phyloP scores from a whole-genome alignment of 1,140 invertebrate species.

The Sminthurides bifidus region DNA sequence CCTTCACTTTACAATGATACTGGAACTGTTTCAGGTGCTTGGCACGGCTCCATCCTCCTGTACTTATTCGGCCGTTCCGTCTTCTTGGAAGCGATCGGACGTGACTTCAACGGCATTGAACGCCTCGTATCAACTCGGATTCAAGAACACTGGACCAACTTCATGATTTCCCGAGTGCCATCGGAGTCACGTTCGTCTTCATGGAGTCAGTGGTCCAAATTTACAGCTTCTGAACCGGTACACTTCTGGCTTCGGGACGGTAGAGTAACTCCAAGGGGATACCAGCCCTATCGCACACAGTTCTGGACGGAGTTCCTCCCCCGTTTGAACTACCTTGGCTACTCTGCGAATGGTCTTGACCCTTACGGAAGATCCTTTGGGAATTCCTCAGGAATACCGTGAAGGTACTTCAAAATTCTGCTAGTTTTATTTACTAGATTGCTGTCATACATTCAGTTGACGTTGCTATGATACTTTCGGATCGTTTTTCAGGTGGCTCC shows the following conservation, averaged over 20 bases:
- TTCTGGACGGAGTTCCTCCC: conserved; percentile 32
- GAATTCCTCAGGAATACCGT: conserved; percentile 21
- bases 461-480: not conserved
- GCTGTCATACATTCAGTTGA: not conserved
- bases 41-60: conserved; percentile 50
- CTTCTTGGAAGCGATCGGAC: conserved; percentile 34
- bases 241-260: conserved; percentile 26
- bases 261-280: conserved; percentile 21
- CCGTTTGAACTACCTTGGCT: conserved; percentile 20
- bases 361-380: conserved; percentile 14
- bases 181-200: conserved; percentile 5
- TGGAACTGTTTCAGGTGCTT: conserved; percentile 39
- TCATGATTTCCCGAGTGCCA: conserved; percentile 15
- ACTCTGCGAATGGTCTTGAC: conserved; percentile 12
- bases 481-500: conserved; percentile 10
- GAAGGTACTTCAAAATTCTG: conserved; percentile 15
- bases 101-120: conserved; percentile 30
- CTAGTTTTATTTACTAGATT: not conserved
- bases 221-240: conserved; percentile 2
- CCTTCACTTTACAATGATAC: not conserved
- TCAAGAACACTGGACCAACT: conserved; percentile 28
- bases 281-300: conserved; percentile 29
- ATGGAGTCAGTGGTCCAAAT: conserved; percentile 28
- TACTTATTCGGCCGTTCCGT: conserved; percentile 51
- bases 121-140: conserved; percentile 16